phyloP scores from a whole-genome alignment of 2,797 vertebrate genomes.

The Enoplosus armatus region DNA sequence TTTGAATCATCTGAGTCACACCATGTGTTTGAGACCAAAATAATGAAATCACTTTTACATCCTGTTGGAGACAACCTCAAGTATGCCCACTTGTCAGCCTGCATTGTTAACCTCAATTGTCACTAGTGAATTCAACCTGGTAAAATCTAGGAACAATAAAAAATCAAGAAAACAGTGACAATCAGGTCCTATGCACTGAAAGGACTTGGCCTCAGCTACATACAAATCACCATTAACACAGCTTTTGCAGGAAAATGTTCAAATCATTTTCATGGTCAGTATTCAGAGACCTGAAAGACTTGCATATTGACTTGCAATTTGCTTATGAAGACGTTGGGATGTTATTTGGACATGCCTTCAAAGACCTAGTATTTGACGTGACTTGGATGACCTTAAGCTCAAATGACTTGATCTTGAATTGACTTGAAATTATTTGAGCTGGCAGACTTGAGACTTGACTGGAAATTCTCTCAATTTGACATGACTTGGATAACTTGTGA shows the following conservation, averaged over 20 bases:
- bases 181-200: not conserved
- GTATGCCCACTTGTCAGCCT: not conserved
- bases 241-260: not conserved
- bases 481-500: not conserved
- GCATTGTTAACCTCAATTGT: not conserved
- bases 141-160: not conserved
- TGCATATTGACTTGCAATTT: not conserved
- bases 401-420: not conserved
- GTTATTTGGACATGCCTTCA: not conserved
- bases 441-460: not conserved
- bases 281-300: not conserved
- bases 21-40: constrained; percentile 17
- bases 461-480: not conserved
- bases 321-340: not conserved
- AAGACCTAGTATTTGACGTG: not conserved
- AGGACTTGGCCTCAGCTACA: not conserved
- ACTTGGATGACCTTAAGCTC: not conserved
- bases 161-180: not conserved
- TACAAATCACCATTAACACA: not conserved
- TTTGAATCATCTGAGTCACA: constrained; percentile 38
- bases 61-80: not conserved
- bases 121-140: not conserved
- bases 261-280: not conserved
- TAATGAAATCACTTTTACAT: constrained; percentile 23
- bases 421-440: not conserved